These are phyloP conservation scores for Sylvietta virens DNA, from an alignment of 2,113 vertebrate genomes.

Conservation along the genomic window DNA sequence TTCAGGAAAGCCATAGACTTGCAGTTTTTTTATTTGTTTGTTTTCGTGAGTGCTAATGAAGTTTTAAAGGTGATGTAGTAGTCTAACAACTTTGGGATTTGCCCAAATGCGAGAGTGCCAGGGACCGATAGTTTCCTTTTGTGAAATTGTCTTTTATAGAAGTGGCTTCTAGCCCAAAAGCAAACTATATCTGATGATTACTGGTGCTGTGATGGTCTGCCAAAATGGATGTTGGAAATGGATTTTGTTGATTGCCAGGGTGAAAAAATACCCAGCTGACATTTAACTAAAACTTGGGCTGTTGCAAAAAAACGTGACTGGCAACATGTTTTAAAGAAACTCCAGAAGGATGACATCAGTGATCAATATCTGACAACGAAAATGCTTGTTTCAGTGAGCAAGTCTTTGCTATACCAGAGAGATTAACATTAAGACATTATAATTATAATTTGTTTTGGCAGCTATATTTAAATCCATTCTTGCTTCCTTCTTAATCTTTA, in stretches of 20 bases:
- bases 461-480: neutral
- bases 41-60: neutral
- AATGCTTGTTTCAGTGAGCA: neutral
- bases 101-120: neutral
- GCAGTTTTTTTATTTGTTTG: neutral
- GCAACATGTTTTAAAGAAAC: neutral
- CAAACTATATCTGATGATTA: neutral
- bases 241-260: neutral
- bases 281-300: neutral
- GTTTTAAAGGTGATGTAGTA: neutral
- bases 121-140: neutral
- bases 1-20: neutral
- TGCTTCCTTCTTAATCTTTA: neutral
- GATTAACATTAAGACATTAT: neutral
- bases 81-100: neutral
- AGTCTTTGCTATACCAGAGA: neutral
- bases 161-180: neutral
- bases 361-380: conserved; percentile 3
- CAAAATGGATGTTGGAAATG: neutral
- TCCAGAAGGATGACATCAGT: neutral
- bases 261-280: neutral
- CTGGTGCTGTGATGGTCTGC: neutral
- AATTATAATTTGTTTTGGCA: neutral
- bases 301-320: neutral
- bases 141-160: neutral